Evolutionary conservation across 2,797 vertebrate species (phyloP).

Genomic region (Nannoperca australis): DNA sequence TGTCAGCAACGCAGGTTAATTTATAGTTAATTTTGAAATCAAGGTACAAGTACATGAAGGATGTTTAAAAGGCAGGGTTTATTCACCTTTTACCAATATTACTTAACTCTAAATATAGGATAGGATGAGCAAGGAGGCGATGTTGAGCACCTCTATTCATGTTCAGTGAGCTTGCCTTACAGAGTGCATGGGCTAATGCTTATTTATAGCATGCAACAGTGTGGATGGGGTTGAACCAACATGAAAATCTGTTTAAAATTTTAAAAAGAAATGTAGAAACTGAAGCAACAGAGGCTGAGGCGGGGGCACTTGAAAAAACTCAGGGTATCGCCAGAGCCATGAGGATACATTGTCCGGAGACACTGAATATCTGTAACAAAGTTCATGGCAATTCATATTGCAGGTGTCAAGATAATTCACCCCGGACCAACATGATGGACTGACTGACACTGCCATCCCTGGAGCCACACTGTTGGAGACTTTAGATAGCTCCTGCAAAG

Average conservation of each 20-base stretch:
- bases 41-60: slow-evolving; percentile 4
- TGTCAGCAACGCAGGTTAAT: slow-evolving; percentile 29
- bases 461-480: not conserved
- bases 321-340: no score
- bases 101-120: not conserved
- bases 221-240: not conserved
- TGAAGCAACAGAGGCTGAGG: not conserved
- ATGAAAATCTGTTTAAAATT: not conserved
- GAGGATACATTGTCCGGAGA: not conserved
- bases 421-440: not conserved
- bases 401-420: slow-evolving; percentile 9
- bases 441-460: not conserved
- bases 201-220: not conserved
- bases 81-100: not conserved
- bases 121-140: not conserved
- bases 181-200: not conserved
- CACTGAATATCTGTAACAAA: not conserved
- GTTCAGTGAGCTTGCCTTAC: not conserved
- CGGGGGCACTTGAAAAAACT: not conserved
- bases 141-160: not conserved
- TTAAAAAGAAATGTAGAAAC: not conserved
- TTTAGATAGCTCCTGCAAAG: slow-evolving; percentile 2
- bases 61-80: slow-evolving; percentile 23
- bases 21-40: slow-evolving; percentile 20
- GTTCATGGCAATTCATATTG: not conserved